Conservation (phyloP, 2,888 invertebrate species). For the Axea sp. region DNA sequence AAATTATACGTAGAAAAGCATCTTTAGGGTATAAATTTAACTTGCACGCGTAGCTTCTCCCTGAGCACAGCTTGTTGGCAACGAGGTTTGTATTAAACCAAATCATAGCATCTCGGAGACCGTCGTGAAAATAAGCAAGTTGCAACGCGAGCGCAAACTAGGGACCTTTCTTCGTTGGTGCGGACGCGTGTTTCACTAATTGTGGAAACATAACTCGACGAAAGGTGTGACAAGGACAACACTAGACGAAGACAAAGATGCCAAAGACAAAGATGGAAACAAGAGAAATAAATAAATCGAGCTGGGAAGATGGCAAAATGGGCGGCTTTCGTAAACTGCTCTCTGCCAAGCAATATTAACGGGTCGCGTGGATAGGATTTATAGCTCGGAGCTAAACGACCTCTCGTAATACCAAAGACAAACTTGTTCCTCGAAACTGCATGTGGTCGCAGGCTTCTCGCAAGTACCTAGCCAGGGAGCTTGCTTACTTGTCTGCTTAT, state of each 20-base stretch:
- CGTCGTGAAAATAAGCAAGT: constrained; percentile 27
- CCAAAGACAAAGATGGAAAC: constrained; percentile 15
- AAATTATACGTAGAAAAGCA: constrained; percentile 44
- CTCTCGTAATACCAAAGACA: constrained; percentile 75
- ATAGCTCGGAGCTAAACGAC: constrained; percentile 67
- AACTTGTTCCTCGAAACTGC: constrained; percentile 69
- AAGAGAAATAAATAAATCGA: constrained; percentile 46
- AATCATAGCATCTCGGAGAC: constrained; percentile 48
- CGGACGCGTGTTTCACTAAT: constrained; percentile 46
- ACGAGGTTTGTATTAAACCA: constrained; percentile 50
- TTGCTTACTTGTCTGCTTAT: constrained; percentile 45
- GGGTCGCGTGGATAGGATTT: constrained; percentile 70
- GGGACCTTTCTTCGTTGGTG: constrained; percentile 36
- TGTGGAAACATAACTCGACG: constrained; percentile 33
- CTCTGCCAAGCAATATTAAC: constrained; percentile 72
- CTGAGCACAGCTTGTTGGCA: constrained; percentile 41
- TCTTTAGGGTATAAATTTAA: constrained; percentile 34
- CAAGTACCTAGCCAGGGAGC: constrained; percentile 29
- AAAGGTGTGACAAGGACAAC: constrained; percentile 16
- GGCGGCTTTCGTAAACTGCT: constrained; percentile 71
- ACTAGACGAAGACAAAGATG: constrained; percentile 7
- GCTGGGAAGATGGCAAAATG: constrained; percentile 60
- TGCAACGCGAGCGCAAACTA: constrained; percentile 20
- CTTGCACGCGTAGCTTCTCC: constrained; percentile 30
- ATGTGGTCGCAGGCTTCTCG: constrained; percentile 55